Evolutionary conservation across 2,888 invertebrate species (phyloP).

Genomic region (Spatulosminthurus flaviceps): DNA sequence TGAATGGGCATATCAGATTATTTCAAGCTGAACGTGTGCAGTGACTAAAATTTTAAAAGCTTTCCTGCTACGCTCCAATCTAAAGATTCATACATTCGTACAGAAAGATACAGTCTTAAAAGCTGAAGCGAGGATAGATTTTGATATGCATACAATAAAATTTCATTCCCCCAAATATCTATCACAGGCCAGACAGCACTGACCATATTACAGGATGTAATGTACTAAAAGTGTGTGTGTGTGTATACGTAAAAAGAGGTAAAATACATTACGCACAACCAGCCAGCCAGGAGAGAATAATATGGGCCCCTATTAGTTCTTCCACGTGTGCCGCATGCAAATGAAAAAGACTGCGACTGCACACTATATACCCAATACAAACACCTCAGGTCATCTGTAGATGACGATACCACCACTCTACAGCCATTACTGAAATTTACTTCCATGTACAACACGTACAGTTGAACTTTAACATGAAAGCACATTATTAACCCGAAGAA

Average conservation of each 20-base stretch:
- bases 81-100: slow-evolving; percentile 23
- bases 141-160: too few relatives aligned
- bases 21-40: slow-evolving; percentile 23
- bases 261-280: too few relatives aligned
- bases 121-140: too few relatives aligned
- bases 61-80: not conserved
- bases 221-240: not conserved
- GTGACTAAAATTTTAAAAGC: slow-evolving; percentile 6
- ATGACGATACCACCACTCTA: slow-evolving; percentile 18
- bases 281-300: slow-evolving; percentile 9
- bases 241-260: not conserved
- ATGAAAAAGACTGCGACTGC: slow-evolving; percentile 31
- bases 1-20: slow-evolving; percentile 33
- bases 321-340: slow-evolving; percentile 34
- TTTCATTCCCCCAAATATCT: too few relatives aligned
- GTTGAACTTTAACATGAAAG: slow-evolving; percentile 12
- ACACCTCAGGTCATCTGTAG: slow-evolving; percentile 42
- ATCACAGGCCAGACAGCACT: too few relatives aligned
- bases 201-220: too few relatives aligned
- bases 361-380: slow-evolving; percentile 29
- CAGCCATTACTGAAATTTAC: not conserved
- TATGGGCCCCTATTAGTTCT: not conserved
- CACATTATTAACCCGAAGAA: slow-evolving; percentile 15
- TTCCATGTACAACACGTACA: slow-evolving; percentile 18
- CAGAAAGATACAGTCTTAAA: not conserved